Evolutionary conservation across 2,888 invertebrate species (phyloP).

Genomic region (Cistogaster globosa): DNA sequence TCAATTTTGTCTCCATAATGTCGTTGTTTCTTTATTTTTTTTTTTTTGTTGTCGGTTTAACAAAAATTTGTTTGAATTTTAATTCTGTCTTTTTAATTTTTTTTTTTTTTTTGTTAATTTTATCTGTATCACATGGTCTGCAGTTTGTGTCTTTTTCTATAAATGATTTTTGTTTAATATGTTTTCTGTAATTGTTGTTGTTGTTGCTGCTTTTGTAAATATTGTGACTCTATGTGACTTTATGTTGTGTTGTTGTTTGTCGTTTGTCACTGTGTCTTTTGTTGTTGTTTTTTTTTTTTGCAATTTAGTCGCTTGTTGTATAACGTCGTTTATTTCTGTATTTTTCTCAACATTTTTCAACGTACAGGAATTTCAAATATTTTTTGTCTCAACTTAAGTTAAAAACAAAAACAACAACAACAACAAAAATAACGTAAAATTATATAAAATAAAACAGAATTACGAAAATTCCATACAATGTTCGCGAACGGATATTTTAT

Average conservation of each 20-base stretch:
- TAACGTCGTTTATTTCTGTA: conserved; percentile 59
- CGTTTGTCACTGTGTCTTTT: conserved; percentile 34
- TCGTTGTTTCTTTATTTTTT: conserved; percentile 39
- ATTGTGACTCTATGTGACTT: conserved; percentile 55
- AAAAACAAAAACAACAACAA: conserved; percentile 32
- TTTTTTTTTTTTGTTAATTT: conserved; percentile 9
- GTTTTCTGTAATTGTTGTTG: conserved; percentile 35
- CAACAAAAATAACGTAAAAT: conserved; percentile 20
- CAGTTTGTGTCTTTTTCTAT: conserved; percentile 43
- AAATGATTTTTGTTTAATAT: conserved; percentile 54
- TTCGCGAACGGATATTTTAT: conserved; percentile 52
- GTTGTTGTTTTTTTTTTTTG: conserved; percentile 17
- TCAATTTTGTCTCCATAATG: conserved; percentile 67
- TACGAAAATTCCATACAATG: conserved; percentile 68
- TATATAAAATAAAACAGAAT: conserved; percentile 54
- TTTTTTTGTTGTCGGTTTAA: conserved; percentile 45
- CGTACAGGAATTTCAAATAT: conserved; percentile 75
- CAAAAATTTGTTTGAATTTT: conserved; percentile 56
- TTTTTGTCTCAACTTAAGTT: conserved; percentile 67
- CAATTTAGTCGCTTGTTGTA: conserved; percentile 49
- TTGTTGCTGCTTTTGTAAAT: conserved; percentile 36
- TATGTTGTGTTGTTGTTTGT: conserved; percentile 19
- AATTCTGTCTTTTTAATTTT: conserved; percentile 17
- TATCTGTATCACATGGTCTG: conserved; percentile 53
- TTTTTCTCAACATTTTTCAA: conserved; percentile 73